phyloP scores from a whole-genome alignment of 2,888 invertebrate genomes.

The Nymphalis c-album region DNA sequence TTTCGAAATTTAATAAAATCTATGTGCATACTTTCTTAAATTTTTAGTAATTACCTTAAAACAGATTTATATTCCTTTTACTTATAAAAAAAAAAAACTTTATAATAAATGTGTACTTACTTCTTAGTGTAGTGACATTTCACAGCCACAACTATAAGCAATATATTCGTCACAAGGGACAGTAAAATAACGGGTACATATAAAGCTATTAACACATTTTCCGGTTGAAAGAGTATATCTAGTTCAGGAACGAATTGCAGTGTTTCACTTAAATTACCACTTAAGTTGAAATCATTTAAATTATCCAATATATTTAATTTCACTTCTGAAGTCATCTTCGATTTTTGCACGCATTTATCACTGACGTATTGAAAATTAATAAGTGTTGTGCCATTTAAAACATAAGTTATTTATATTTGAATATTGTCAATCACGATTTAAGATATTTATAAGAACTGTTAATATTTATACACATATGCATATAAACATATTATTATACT shows the following conservation, averaged over 20 bases:
- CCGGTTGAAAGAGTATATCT: conserved; percentile 71
- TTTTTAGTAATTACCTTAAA: no score
- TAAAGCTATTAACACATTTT: conserved; percentile 79
- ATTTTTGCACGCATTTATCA: conserved; percentile 10
- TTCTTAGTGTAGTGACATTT: conserved; percentile 86
- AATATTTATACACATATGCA: neutral
- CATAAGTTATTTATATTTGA: no score
- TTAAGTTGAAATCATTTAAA: conserved; percentile 43
- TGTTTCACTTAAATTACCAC: conserved; percentile 47
- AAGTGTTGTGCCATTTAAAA: neutral
- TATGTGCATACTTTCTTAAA: no score
- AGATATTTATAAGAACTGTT: neutral
- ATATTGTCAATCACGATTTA: no score
- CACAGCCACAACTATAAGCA: conserved; percentile 85
- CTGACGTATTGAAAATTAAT: neutral
- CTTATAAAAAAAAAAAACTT: neutral
- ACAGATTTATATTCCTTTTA: no score
- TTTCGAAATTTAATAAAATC: no score
- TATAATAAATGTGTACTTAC: conserved; percentile 61
- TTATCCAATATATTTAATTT: conserved; percentile 17
- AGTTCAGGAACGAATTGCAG: conserved; percentile 58
- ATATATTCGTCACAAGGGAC: conserved; percentile 83
- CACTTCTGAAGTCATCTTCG: conserved; percentile 27
- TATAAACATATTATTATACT: no score
- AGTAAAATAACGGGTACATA: conserved; percentile 84